Percentiles rank a stretch among this genome's conserved stretches.
Evolutionary conservation across 2,888 invertebrate genomes (phyloP).

Genomic region (Coelinius sp.): DNA sequence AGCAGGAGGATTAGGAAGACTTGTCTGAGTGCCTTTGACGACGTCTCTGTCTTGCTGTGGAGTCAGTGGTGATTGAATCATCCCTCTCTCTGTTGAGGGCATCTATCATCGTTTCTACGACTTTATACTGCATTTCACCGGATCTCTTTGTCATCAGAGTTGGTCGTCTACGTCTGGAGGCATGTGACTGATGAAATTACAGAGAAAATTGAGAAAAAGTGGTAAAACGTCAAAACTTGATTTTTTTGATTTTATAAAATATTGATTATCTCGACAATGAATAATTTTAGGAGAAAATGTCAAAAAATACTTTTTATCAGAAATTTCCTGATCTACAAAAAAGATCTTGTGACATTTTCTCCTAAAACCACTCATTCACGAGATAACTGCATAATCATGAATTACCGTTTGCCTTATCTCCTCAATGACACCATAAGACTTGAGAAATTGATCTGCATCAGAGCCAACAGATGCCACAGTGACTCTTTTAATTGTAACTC

Average conservation of each 20-base stretch:
- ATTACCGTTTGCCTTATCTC: neutral
- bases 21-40: constrained; percentile 13
- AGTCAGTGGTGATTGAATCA: constrained; percentile 8
- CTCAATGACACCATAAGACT: constrained; percentile 38
- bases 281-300: no score
- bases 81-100: neutral
- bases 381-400: no score
- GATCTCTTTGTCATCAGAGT: constrained; percentile 5
- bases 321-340: no score
- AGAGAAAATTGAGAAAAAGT: no score
- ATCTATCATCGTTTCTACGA: constrained; percentile 1
- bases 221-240: no score
- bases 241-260: no score
- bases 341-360: no score
- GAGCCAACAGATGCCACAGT: constrained; percentile 35
- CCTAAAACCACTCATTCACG: no score
- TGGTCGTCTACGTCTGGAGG: neutral
- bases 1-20: neutral
- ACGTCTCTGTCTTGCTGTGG: constrained; percentile 31
- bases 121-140: constrained; percentile 7
- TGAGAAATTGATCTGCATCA: constrained; percentile 33
- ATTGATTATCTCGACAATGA: no score
- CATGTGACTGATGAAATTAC: neutral
- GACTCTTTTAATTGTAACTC: constrained; percentile 20
- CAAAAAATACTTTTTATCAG: no score